Evolutionary conservation across 2,113 vertebrate genomes (phyloP), one percentile per base, ranked within the genome.

Genomic region (Psilopsiagon aurifrons): DNA sequence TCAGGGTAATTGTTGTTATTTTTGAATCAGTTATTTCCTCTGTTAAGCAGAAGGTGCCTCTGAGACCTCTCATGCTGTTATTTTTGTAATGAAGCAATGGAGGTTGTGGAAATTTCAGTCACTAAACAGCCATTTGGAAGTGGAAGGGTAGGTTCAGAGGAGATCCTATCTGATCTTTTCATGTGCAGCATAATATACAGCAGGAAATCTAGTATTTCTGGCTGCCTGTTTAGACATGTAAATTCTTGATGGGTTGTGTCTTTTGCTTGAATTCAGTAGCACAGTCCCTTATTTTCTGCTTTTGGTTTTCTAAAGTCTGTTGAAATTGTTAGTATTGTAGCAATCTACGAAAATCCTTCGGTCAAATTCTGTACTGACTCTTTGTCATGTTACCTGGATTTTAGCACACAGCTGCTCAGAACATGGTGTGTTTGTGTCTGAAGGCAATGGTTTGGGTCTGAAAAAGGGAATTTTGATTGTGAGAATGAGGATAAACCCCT

Each of bases 1-100:
- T 92, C 84, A 78, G 95, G 93, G 94, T 97, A 97, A 97, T 95
- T 96, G 94, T 94, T 94, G 92, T 97, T 97, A 92, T 95, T 97
- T 96, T 93, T 80, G 93, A 79, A 73, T 75, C 76, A 3, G 27
- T 91, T 91, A 73, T 88, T 97, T 96, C 94, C 91, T 96, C 81
- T 3, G 6, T 60, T 66, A 28, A 59, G 69, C 74, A 84, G 44
- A 74, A 84, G 68, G 87, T 28, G 47, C 92, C 71, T 81, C 37
- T 52, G 93, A 91, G 79, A 77, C 57, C 79, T 92, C 63, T 88
- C 41, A 24, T 6, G 68, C 79, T 57, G 89, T 88, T 84, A 28
- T 73, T 90, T 82, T 39, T 74, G 79, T 83, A 49, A 77, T 7
- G 78, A 94, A 94, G 79, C 75, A 22, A 1, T 16, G 62, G 55